A percentile compares a stretch with the other conserved stretches of the same genome.
Evolutionary conservation across 2,888 invertebrate genomes (phyloP).

Genomic region (Hypomecis punctinalis): DNA sequence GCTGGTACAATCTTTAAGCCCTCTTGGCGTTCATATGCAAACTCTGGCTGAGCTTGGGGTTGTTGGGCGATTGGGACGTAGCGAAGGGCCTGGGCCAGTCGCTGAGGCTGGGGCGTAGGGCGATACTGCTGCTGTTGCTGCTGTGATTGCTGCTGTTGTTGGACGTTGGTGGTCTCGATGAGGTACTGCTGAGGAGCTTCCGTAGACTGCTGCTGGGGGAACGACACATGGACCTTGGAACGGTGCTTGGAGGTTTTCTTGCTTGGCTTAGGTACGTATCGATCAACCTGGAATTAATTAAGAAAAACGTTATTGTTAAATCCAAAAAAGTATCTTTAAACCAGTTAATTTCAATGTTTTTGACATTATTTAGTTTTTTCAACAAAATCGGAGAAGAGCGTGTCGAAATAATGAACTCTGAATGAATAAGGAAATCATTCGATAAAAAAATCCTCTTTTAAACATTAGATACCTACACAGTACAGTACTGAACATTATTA

Average conservation of each 20-base stretch:
- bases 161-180: slow-evolving; percentile 80
- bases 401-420: too few relatives aligned
- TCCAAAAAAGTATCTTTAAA: not conserved
- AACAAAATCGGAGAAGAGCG: too few relatives aligned
- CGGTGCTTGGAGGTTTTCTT: slow-evolving; percentile 75
- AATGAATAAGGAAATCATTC: too few relatives aligned
- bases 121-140: slow-evolving; percentile 57
- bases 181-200: slow-evolving; percentile 79
- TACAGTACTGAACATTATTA: too few relatives aligned
- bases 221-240: slow-evolving; percentile 63
- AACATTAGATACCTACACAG: too few relatives aligned
- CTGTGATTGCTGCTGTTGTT: slow-evolving; percentile 60
- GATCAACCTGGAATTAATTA: slow-evolving; percentile 68
- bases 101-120: slow-evolving; percentile 60
- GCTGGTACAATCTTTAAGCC: slow-evolving; percentile 78
- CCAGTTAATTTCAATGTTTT: too few relatives aligned
- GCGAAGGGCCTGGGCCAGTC: slow-evolving; percentile 65
- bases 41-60: slow-evolving; percentile 56
- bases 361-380: too few relatives aligned
- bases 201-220: slow-evolving; percentile 57
- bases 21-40: slow-evolving; percentile 72
- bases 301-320: slow-evolving; percentile 22
- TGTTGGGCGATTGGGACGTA: slow-evolving; percentile 64
- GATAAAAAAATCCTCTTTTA: too few relatives aligned
- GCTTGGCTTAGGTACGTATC: slow-evolving; percentile 73